phyloP scores from a whole-genome alignment of 2,888 invertebrate species.

The Fragum fragum region DNA sequence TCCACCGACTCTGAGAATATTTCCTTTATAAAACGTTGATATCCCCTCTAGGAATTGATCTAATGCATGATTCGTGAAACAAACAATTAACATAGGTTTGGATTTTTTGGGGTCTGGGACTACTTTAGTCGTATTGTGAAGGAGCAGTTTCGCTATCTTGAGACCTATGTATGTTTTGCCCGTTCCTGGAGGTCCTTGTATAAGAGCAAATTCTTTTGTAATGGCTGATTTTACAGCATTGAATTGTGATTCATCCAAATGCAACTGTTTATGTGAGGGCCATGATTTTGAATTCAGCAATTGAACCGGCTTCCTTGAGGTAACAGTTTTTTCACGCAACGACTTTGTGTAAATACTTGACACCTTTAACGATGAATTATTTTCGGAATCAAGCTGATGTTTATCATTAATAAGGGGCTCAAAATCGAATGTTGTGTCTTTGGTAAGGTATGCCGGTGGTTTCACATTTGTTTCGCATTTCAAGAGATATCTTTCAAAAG shows the following conservation, averaged over 20 bases:
- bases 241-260: constrained; percentile 81
- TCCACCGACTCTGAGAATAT: constrained; percentile 82
- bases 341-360: neutral
- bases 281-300: constrained; percentile 61
- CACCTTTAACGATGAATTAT: neutral
- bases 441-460: constrained; percentile 65
- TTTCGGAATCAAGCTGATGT: neutral
- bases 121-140: constrained; percentile 30
- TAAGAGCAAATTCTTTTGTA: constrained; percentile 82
- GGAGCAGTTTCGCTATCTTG: constrained; percentile 90
- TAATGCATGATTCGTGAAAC: constrained; percentile 85
- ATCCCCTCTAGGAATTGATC: constrained; percentile 85
- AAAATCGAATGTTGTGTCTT: constrained; percentile 17
- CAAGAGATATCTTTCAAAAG: constrained; percentile 73
- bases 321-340: neutral
- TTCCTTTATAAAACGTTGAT: constrained; percentile 65
- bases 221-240: constrained; percentile 81
- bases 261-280: constrained; percentile 76
- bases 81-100: constrained; percentile 83
- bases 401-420: neutral
- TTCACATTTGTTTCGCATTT: constrained; percentile 61
- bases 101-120: constrained; percentile 41
- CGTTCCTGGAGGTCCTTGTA: constrained; percentile 93
- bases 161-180: constrained; percentile 94
- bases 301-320: neutral